Evolutionary conservation across 2,113 vertebrate genomes (phyloP).

Genomic region (Oplegnathus fasciatus): DNA sequence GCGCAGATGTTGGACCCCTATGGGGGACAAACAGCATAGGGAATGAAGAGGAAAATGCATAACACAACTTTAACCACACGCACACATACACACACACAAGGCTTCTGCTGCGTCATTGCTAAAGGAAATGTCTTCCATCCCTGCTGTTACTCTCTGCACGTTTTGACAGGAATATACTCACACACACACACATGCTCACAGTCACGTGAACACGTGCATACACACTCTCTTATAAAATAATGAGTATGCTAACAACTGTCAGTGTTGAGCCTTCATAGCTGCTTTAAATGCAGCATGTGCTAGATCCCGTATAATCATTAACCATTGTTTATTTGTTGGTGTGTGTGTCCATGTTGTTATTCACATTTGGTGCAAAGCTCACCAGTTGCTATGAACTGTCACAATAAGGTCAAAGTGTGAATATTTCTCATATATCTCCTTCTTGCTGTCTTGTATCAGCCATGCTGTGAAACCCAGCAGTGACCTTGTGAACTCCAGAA

Average conservation of each 20-base stretch:
- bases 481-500: slow-evolving; percentile 38
- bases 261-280: slow-evolving; percentile 22
- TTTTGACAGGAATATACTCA: slow-evolving; percentile 34
- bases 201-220: background rate
- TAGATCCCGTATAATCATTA: slow-evolving; percentile 37
- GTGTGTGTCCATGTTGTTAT: background rate
- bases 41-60: slow-evolving; percentile 46
- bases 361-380: slow-evolving; percentile 24
- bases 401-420: slow-evolving; percentile 32
- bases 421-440: background rate
- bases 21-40: slow-evolving; percentile 43
- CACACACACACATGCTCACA: background rate
- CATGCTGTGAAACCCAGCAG: slow-evolving; percentile 7
- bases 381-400: background rate
- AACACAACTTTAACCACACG: slow-evolving; percentile 24
- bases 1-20: slow-evolving; percentile 64
- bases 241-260: slow-evolving; percentile 25
- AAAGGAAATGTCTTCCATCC: slow-evolving; percentile 43
- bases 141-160: slow-evolving; percentile 31
- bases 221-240: slow-evolving; percentile 31
- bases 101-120: slow-evolving; percentile 51
- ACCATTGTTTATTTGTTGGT: slow-evolving; percentile 28
- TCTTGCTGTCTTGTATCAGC: background rate
- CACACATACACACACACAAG: slow-evolving; percentile 4
- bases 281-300: slow-evolving; percentile 9